Evolutionary conservation across 2,113 vertebrate species (phyloP), one percentile per base, ranked within the genome.

Genomic region (Paradoxurus hermaphroditus): DNA sequence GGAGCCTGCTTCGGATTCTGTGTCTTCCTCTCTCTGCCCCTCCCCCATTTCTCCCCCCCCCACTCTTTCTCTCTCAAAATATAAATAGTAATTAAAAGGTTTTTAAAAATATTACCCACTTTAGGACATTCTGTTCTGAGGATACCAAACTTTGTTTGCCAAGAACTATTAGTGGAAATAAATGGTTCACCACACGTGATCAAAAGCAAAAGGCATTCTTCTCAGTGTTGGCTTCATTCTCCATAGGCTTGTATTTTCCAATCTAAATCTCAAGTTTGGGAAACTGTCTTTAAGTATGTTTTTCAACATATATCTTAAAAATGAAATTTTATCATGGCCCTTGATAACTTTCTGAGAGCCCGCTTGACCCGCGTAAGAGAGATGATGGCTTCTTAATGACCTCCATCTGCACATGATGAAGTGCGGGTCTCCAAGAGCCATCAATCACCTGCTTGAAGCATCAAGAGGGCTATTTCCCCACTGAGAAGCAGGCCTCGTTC

Each of bases 381-480:
- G 53, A 89, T 7, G 92, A 70, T 56, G 44, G 78, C 23, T 85
- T 63, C 88, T 73, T 89, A 94, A 95, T 82, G 97, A 88, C 83
- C 4, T 0, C 59, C 90, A 81, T 82, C 94, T 72, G 13, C 49
- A 63, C 2, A 7, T 41, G 85, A 94, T 86, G 78, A 46, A 92
- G 89, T 72, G 49, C 10, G 7, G 8, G 14, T 49, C 34, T 70
- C 67, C 2, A 0, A 7, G 78, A 67, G 65, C 62, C 82, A 91
- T 93, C 88, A 0, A 3, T 94, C 81, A 94, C 46, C 70, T 13
- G 53, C 72, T 21, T 36, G 46, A 39, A 56, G 91, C 85, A 53
- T n/a, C 51, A 13, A 31, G 70, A 75, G 77, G 65, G 90, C 63
- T 59, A 3, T 31, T 92, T 91, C 51, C 88, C 0, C 0, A 86